These are phyloP conservation scores for Danio jaintianensis DNA, from an alignment of 2,797 vertebrate genomes.

Conservation along the genomic window DNA sequence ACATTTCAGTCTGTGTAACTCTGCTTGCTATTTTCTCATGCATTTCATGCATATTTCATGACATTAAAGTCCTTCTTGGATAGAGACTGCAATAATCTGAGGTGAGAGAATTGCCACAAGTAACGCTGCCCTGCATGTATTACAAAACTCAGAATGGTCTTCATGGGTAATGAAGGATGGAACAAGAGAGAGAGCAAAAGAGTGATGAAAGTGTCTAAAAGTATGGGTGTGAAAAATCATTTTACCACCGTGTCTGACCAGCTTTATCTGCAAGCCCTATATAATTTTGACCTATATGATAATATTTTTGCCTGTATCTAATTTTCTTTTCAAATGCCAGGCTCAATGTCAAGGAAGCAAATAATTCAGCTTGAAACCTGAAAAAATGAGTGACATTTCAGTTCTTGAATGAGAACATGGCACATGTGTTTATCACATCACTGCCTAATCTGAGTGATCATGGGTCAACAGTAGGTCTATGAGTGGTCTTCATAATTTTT, in stretches of 20 bases:
- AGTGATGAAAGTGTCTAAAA: slow-evolving; percentile 21
- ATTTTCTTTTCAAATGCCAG: slow-evolving; percentile 7
- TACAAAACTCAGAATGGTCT: background rate
- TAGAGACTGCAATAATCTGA: slow-evolving; percentile 2
- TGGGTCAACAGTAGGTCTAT: background rate
- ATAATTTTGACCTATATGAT: background rate
- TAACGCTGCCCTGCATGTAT: slow-evolving; percentile 5
- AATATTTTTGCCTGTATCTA: background rate
- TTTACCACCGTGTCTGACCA: background rate
- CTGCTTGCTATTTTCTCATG: slow-evolving; percentile 33
- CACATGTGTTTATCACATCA: background rate
- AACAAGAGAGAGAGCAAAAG: background rate
- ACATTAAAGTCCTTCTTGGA: slow-evolving; percentile 33
- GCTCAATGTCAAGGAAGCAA: background rate
- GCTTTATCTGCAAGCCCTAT: slow-evolving; percentile 2
- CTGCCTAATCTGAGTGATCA: background rate
- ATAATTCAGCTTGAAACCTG: background rate
- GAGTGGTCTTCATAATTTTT: background rate
- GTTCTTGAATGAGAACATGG: background rate
- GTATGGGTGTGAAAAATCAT: slow-evolving; percentile 4
- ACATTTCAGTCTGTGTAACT: slow-evolving; percentile 6
- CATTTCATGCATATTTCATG: slow-evolving; percentile 55
- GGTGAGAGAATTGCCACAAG: slow-evolving; percentile 22
- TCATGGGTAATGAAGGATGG: slow-evolving; percentile 16
- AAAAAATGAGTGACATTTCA: background rate